These are phyloP conservation scores for Brienomyrus brachyistius DNA, from an alignment of 2,113 vertebrate genomes.

Conservation along the genomic window DNA sequence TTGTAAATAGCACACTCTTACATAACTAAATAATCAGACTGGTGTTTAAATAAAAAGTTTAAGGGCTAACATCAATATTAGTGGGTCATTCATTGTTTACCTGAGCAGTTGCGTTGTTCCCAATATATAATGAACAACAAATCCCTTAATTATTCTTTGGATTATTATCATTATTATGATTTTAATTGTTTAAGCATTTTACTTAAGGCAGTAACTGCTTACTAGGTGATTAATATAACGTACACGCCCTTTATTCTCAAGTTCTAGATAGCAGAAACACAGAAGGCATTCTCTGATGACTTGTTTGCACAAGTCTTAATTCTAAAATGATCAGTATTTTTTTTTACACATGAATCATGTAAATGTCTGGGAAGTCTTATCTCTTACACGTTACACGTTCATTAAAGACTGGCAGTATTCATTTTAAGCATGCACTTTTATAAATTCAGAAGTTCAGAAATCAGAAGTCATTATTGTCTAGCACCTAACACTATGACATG, in stretches of 20 bases:
- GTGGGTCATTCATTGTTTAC: background rate
- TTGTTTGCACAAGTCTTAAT: conserved; percentile 1
- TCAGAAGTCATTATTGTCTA: background rate
- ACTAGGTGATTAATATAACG: background rate
- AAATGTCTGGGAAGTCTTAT: background rate
- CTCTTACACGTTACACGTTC: background rate
- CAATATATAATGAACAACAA: background rate
- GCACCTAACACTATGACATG: background rate
- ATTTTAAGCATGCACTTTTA: background rate
- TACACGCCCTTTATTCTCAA: background rate
- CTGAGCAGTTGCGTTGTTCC: background rate
- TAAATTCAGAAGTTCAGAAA: background rate
- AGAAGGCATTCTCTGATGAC: background rate
- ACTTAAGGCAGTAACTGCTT: conserved; percentile 1
- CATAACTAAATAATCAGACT: background rate
- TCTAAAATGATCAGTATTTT: background rate
- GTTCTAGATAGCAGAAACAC: background rate
- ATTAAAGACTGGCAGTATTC: background rate
- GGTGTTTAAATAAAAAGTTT: background rate
- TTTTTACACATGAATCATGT: background rate
- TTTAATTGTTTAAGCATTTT: background rate
- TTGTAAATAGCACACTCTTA: background rate
- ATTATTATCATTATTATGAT: background rate
- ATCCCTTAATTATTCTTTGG: background rate
- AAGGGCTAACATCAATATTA: background rate